Evolutionary conservation across 2,797 vertebrate genomes (phyloP).

Genomic region (Phrynocephalus vlangalii): DNA sequence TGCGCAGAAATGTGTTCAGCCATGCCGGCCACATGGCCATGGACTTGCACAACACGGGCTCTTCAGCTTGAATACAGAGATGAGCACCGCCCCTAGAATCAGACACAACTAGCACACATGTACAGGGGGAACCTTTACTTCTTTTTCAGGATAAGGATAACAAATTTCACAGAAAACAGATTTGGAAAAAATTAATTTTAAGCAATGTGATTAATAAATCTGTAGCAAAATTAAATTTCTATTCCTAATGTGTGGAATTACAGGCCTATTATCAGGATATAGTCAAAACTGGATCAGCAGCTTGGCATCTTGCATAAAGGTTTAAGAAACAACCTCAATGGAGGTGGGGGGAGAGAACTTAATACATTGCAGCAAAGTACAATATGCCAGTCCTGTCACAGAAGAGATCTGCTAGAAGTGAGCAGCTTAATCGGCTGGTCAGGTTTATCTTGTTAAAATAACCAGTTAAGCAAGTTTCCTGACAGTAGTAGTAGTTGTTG

Average conservation of each 20-base stretch:
- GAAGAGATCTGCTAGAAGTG: neutral
- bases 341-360: neutral
- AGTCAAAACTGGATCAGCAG: neutral
- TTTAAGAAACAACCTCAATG: neutral
- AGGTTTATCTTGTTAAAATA: neutral
- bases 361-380: neutral
- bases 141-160: too few relatives aligned
- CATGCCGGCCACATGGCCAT: too few relatives aligned
- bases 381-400: neutral
- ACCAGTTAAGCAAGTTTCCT: neutral
- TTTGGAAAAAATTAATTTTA: neutral
- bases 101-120: too few relatives aligned
- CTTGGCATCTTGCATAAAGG: neutral
- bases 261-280: neutral
- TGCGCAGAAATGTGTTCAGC: too few relatives aligned
- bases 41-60: too few relatives aligned
- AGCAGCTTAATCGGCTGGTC: neutral
- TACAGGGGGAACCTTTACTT: too few relatives aligned
- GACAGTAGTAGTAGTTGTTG: too few relatives aligned
- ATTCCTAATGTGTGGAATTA: neutral
- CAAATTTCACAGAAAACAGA: neutral
- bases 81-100: too few relatives aligned
- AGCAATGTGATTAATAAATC: neutral
- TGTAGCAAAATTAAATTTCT: neutral
- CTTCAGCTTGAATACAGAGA: too few relatives aligned